Conservation (phyloP, 2,113 vertebrate genomes). For the Caloenas nicobarica region DNA sequence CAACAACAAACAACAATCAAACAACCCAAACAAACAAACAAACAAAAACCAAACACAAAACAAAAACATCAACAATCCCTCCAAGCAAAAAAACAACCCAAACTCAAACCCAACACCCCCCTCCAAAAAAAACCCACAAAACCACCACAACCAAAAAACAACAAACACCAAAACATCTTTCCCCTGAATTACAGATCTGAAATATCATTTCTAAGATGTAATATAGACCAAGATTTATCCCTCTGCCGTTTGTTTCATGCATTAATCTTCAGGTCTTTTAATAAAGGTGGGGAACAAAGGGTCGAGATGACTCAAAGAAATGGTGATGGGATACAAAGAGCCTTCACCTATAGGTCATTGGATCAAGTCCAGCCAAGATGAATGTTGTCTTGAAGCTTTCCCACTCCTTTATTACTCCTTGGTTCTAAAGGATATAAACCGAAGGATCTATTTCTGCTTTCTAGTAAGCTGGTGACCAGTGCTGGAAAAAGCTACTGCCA, state of each 20-base stretch:
- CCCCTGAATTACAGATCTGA: neutral
- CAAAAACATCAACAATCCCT: neutral
- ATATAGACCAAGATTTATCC: neutral
- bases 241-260: neutral
- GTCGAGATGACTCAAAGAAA: conserved; percentile 6
- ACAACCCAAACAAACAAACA: neutral
- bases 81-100: too few species aligned
- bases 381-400: neutral
- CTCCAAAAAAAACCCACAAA: neutral
- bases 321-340: neutral
- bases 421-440: neutral
- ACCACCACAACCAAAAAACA: neutral
- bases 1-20: neutral
- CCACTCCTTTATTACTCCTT: neutral
- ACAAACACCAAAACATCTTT: neutral
- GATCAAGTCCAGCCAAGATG: neutral
- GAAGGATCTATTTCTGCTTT: conserved; percentile 11
- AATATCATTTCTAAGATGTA: neutral
- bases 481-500: neutral
- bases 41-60: neutral
- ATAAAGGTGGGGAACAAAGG: conserved; percentile 26
- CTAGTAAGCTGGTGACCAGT: conserved; percentile 13
- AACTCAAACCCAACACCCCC: too few species aligned
- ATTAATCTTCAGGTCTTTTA: conserved; percentile 47
- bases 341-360: conserved; percentile 1